phyloP scores from a whole-genome alignment of 1,140 invertebrate genomes.

The Planococcus citri region DNA sequence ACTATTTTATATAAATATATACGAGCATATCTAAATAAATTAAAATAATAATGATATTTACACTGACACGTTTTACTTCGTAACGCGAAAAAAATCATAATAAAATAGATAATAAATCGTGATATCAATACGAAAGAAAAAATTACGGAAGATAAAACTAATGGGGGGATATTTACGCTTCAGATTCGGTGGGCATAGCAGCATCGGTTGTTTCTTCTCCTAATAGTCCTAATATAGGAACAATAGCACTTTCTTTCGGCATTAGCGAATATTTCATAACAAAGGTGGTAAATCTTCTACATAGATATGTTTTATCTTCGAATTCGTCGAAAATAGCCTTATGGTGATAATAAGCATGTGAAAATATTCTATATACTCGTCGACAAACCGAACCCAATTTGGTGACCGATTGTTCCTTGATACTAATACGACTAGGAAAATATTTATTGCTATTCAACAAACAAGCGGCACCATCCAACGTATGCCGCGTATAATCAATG shows the following conservation, averaged over 20 bases:
- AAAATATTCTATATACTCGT: slow-evolving; percentile 98
- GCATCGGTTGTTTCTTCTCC: slow-evolving; percentile 34
- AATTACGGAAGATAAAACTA: not conserved
- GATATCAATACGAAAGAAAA: not conserved
- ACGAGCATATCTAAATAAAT: not conserved
- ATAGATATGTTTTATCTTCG: slow-evolving; percentile 89
- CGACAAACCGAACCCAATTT: slow-evolving; percentile 97
- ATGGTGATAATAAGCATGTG: slow-evolving; percentile 99
- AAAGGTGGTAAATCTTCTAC: slow-evolving; percentile 93
- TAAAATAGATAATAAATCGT: not conserved
- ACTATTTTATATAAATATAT: too few species aligned
- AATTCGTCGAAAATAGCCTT: slow-evolving; percentile 93
- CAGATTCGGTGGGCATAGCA: slow-evolving; percentile 12
- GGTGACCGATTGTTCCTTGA: slow-evolving; percentile 95
- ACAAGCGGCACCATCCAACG: slow-evolving; percentile 97
- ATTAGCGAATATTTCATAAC: slow-evolving; percentile 98
- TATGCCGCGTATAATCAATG: slow-evolving; percentile 98
- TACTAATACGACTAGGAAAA: slow-evolving; percentile 97
- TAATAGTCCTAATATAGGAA: slow-evolving; percentile 84
- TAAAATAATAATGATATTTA: not conserved
- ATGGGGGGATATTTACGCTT: not conserved
- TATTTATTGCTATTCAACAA: slow-evolving; percentile 99
- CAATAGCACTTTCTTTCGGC: slow-evolving; percentile 96
- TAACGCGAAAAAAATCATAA: not conserved
- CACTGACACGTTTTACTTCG: not conserved